These are phyloP conservation scores for Eustalomyia histrio DNA, from an alignment of 2,888 invertebrate species.

Conservation along the genomic window DNA sequence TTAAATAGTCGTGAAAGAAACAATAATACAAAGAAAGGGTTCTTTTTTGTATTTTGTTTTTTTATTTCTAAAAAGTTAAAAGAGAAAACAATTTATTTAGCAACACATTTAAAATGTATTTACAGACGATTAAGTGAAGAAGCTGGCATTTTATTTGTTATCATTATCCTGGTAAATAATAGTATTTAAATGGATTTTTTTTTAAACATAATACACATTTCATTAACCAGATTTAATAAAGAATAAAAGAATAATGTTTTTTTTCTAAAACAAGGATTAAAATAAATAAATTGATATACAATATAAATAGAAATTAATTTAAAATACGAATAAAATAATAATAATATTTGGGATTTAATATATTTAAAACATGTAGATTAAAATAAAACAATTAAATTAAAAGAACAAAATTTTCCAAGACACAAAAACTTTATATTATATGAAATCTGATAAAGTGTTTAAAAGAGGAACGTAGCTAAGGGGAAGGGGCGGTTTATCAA, in stretches of 20 bases:
- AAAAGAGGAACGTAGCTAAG: too few relatives aligned
- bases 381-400: conserved; percentile 44
- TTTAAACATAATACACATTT: conserved; percentile 3
- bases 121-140: conserved; percentile 31
- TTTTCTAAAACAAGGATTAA: conserved; percentile 5
- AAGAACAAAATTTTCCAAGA: neutral
- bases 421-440: conserved; percentile 34
- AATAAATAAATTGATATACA: neutral
- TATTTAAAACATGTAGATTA: conserved; percentile 40
- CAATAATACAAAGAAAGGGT: conserved; percentile 13
- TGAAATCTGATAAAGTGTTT: conserved; percentile 52
- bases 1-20: neutral
- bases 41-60: conserved; percentile 2
- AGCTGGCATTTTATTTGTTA: neutral
- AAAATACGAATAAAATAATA: conserved; percentile 8
- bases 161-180: conserved; percentile 14
- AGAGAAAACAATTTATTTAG: neutral
- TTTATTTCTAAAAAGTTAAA: neutral
- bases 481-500: too few relatives aligned
- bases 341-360: conserved; percentile 18
- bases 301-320: neutral
- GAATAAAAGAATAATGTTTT: neutral
- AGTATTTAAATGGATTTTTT: neutral
- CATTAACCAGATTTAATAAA: conserved; percentile 35
- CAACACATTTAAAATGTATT: conserved; percentile 36